Evolutionary conservation across 2,797 vertebrate genomes (phyloP), one percentile per base, ranked within the genome.

Genomic region (Menidia menidia): DNA sequence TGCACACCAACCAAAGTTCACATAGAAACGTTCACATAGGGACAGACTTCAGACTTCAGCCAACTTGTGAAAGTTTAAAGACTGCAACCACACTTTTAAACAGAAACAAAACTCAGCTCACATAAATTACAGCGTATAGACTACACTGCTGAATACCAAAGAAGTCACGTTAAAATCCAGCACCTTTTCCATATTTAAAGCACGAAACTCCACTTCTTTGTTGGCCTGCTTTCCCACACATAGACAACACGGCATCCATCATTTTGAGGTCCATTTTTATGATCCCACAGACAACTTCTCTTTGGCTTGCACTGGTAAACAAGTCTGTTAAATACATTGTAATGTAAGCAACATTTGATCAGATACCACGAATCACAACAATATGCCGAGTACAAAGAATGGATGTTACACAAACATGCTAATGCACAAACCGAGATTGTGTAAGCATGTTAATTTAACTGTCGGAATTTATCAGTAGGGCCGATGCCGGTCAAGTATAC

Each of bases 261-360:
- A 78, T 58, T 44, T 43, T 42, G 18, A 72, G 71, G 61, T 39
- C 3, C 14, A 43, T 33, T 53, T 53, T 41, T 69, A 14, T 25
- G 44, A 68, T 69, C 65, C 54, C 14, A 19, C 65, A 69, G 71
- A 73, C 56, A 69, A 10, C 71, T 67, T 74, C 53, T 45, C 61
- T 80, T 59, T 66, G 50, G 66, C 74, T 74, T 59, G 33, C n/a
- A 31, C 64, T 80, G 74, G 79, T 81, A 88, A 87, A 84, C 71
- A 9, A 63, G 66, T 30, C 52, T 0, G 57, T 78, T 64, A 55
- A 66, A 4, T 70, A 42, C 1, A 41, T 53, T 11, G 60, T 60
- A 86, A 68, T 52, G 73, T 86, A 87, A 86, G 80, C 87, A 87
- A 68, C 2, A 78, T 71, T 58, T 78, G 70, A 88, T 82, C 82